phyloP scores from a whole-genome alignment of 1,140 invertebrate species.

The Laodelphax striatellus region DNA sequence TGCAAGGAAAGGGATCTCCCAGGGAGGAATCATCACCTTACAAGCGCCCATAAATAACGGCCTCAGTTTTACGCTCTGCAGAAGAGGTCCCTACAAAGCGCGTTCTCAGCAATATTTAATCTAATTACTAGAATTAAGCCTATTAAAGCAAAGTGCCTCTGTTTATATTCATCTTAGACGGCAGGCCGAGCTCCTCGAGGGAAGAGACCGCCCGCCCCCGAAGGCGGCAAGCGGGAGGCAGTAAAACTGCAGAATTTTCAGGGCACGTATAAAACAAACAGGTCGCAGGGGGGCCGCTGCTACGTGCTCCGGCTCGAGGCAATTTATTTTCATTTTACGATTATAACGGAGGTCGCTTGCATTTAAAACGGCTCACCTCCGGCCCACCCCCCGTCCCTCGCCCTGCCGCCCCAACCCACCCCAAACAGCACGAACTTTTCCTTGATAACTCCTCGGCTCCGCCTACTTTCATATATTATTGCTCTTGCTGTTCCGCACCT shows the following conservation, averaged over 20 bases:
- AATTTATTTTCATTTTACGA: slow-evolving; percentile 14
- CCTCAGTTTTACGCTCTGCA: background rate
- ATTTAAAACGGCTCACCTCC: slow-evolving; percentile 2
- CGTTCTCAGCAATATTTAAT: slow-evolving; percentile 6
- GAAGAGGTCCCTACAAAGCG: background rate
- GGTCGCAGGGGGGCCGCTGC: background rate
- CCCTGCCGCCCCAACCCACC: background rate
- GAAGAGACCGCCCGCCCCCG: background rate
- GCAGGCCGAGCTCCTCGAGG: background rate
- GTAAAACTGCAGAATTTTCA: slow-evolving; percentile 7
- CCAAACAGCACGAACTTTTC: background rate
- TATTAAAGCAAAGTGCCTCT: slow-evolving; percentile 14
- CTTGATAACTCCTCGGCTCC: background rate
- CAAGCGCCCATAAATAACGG: background rate
- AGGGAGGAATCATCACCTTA: slow-evolving; percentile 2
- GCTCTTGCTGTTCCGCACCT: background rate
- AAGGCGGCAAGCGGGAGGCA: background rate
- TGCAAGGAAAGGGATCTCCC: no score
- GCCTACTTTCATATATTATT: slow-evolving; percentile 10
- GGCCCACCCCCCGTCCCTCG: background rate
- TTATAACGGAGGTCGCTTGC: slow-evolving; percentile 3
- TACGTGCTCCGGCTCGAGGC: slow-evolving; percentile 5
- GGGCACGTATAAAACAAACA: slow-evolving; percentile 14
- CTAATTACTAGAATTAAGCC: slow-evolving; percentile 15
- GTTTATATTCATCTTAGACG: slow-evolving; percentile 10